phyloP scores from a whole-genome alignment of 2,888 invertebrate genomes.

The Eilema depressum region DNA sequence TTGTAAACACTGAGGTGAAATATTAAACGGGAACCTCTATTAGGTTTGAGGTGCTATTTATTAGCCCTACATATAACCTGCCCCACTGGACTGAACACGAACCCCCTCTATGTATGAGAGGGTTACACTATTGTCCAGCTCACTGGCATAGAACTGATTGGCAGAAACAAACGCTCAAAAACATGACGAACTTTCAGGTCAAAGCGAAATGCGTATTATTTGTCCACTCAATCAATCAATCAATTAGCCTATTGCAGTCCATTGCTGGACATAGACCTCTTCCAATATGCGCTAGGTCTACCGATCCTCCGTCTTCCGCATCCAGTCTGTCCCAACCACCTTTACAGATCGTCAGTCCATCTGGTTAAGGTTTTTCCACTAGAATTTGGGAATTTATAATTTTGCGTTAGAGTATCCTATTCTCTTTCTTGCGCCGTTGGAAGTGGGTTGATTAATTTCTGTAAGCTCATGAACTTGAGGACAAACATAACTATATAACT shows the following conservation, averaged over 20 bases:
- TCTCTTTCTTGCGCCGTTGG: not conserved
- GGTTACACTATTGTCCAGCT: not conserved
- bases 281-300: too few species aligned
- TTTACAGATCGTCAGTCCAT: too few species aligned
- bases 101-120: not conserved
- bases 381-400: too few species aligned
- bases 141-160: not conserved
- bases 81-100: too few species aligned
- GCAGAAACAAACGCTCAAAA: not conserved
- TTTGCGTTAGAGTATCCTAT: not conserved
- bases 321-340: too few species aligned
- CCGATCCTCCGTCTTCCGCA: too few species aligned
- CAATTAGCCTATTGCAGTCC: too few species aligned
- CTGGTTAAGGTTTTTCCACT: too few species aligned
- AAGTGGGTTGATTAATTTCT: not conserved
- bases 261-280: too few species aligned
- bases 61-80: not conserved
- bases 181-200: not conserved
- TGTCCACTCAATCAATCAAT: too few species aligned
- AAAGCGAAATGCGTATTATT: not conserved
- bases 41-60: not conserved
- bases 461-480: not conserved
- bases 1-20: slow-evolving; percentile 35
- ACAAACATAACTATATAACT: not conserved
- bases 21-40: slow-evolving; percentile 30